phyloP scores from a whole-genome alignment of 1,140 invertebrate species.

The Conus betulinus region DNA sequence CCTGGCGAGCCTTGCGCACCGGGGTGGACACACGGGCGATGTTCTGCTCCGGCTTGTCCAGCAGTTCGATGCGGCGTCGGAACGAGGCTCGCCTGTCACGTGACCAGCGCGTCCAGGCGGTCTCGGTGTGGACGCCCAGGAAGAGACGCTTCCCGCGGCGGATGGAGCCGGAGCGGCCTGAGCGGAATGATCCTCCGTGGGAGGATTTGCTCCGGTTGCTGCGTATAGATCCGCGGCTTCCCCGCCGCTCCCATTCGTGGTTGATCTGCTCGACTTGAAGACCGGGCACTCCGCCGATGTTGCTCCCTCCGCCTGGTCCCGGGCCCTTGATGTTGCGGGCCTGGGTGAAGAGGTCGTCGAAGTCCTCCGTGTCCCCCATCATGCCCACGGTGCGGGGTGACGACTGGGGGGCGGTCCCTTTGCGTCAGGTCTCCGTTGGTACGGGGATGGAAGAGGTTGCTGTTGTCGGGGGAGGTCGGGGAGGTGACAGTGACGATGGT shows the following conservation, averaged over 20 bases:
- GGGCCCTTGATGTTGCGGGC: background rate
- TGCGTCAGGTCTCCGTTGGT: constrained; percentile 3
- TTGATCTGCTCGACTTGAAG: constrained; percentile 58
- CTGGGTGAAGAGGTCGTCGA: constrained; percentile 36
- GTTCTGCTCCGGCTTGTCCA: constrained; percentile 62
- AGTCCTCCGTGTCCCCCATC: background rate
- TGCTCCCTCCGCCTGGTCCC: background rate
- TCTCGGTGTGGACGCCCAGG: constrained; percentile 59
- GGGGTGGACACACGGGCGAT: constrained; percentile 69
- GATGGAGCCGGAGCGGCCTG: constrained; percentile 47
- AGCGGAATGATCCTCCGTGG: constrained; percentile 57
- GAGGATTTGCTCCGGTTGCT: constrained; percentile 52
- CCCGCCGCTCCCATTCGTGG: constrained; percentile 58
- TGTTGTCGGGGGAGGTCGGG: constrained; percentile 24
- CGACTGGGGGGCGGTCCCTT: background rate
- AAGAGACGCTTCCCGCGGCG: constrained; percentile 47
- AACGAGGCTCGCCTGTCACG: constrained; percentile 66
- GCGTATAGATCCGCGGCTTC: constrained; percentile 39
- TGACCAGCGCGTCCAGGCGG: constrained; percentile 72
- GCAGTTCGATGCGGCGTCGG: constrained; percentile 61
- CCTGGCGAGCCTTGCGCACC: constrained; percentile 72
- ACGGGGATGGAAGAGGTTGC: background rate
- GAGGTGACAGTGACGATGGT: constrained; percentile 38
- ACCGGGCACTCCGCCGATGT: constrained; percentile 20
- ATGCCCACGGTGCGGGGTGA: background rate